Conservation (phyloP, 2,113 vertebrate genomes). For the Halcyon malimbica region DNA sequence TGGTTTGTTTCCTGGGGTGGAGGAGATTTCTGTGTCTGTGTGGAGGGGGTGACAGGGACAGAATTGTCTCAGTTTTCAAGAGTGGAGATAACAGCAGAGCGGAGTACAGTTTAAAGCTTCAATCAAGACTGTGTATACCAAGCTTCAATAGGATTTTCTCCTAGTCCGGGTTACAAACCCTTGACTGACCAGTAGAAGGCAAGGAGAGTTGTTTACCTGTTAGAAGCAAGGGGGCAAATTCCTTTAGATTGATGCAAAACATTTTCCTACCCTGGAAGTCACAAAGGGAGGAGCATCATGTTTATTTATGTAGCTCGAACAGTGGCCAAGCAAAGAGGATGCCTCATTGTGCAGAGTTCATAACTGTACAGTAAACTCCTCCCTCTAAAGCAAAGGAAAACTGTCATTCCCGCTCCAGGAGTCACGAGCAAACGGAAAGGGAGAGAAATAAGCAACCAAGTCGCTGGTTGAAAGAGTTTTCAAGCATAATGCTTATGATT, state of each 20-base stretch:
- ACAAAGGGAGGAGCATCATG: conserved; percentile 11
- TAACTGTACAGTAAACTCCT: conserved; percentile 18
- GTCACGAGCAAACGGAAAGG: neutral
- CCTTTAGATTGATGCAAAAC: conserved; percentile 41
- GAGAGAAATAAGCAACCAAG: neutral
- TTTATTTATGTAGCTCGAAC: conserved; percentile 62
- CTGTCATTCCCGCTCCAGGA: neutral
- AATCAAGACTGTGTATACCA: neutral
- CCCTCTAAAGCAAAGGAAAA: neutral
- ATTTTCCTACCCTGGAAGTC: conserved; percentile 34
- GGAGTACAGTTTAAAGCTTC: neutral
- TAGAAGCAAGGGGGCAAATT: conserved; percentile 67
- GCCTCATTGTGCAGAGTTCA: conserved; percentile 15
- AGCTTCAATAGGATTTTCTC: neutral
- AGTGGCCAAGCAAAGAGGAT: conserved; percentile 9
- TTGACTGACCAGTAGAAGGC: neutral
- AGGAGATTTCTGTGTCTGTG: neutral
- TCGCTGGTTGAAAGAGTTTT: neutral
- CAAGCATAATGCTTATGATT: conserved; percentile 10
- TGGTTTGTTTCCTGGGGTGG: neutral
- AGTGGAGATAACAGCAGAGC: neutral
- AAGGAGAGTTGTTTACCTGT: conserved; percentile 62
- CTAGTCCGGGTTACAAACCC: neutral
- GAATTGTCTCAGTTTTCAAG: neutral
- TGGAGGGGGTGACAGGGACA: neutral